Conservation (phyloP, 2,888 invertebrate genomes). For the Blomia tropicalis region DNA sequence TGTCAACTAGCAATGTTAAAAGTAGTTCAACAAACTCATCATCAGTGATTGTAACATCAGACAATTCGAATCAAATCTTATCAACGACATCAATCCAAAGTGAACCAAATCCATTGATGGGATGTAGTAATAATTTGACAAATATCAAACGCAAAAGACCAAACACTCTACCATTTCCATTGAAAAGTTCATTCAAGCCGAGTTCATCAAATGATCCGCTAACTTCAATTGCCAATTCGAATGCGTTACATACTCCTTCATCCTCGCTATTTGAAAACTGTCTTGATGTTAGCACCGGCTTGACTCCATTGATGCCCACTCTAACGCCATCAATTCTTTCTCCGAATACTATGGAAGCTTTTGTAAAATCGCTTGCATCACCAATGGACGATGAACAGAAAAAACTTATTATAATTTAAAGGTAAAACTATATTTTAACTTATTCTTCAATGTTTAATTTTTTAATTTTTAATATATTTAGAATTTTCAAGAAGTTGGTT, state of each 20-base stretch:
- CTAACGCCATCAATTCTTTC: constrained; percentile 17
- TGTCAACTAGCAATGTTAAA: background rate
- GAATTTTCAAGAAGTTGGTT: no score
- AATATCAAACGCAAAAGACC: constrained; percentile 9
- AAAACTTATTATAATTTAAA: background rate
- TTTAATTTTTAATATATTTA: no score
- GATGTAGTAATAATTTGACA: background rate
- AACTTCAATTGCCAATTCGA: constrained; percentile 32
- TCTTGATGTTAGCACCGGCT: constrained; percentile 79
- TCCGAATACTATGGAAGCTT: constrained; percentile 10
- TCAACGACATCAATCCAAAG: background rate
- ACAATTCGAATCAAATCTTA: background rate
- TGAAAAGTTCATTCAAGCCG: background rate
- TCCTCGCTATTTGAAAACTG: constrained; percentile 67
- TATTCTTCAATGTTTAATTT: background rate
- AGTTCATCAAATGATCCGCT: background rate
- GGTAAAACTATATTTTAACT: background rate
- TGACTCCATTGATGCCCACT: constrained; percentile 48
- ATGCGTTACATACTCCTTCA: constrained; percentile 63
- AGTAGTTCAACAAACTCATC: background rate
- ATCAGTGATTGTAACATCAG: background rate
- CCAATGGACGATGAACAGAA: constrained; percentile 14
- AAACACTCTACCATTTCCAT: constrained; percentile 12
- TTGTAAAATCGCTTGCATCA: constrained; percentile 1
- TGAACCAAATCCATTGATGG: background rate